Conservation (phyloP, 2,797 vertebrate genomes). For the Poecilia velifera region DNA sequence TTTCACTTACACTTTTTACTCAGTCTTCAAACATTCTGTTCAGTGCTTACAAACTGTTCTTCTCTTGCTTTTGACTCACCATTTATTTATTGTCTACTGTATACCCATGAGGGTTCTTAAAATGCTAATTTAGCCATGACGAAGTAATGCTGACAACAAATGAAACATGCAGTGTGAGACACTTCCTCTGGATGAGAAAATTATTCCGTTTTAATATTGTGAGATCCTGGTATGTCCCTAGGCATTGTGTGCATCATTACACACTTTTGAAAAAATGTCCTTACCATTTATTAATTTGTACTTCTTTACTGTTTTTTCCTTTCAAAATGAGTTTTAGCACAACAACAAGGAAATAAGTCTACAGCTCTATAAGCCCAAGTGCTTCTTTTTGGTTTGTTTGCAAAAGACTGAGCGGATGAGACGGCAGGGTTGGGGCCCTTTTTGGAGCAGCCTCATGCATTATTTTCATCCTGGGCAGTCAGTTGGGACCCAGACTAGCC, state of each 20-base stretch:
- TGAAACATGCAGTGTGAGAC: neutral
- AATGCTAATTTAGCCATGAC: neutral
- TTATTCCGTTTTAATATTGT: neutral
- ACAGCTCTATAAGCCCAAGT: slow-evolving; percentile 32
- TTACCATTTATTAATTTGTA: neutral
- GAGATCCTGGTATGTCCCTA: neutral
- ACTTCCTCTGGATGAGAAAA: neutral
- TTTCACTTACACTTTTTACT: neutral
- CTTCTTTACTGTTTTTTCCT: slow-evolving; percentile 12
- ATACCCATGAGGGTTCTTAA: neutral
- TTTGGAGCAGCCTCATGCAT: slow-evolving; percentile 33
- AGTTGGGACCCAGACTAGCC: slow-evolving; percentile 23
- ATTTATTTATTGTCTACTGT: neutral
- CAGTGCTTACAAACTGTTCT: neutral
- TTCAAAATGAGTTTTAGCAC: slow-evolving; percentile 24
- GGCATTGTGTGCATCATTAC: neutral
- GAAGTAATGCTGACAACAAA: neutral
- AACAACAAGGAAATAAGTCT: slow-evolving; percentile 13
- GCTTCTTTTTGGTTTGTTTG: slow-evolving; percentile 54
- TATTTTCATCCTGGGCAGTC: slow-evolving; percentile 26
- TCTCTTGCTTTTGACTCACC: neutral
- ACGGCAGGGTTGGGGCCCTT: slow-evolving; percentile 21
- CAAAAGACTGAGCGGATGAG: slow-evolving; percentile 52
- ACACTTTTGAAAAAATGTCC: neutral
- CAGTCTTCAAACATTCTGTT: neutral